These are phyloP conservation scores for Actenoides lindsayi DNA, from an alignment of 2,113 vertebrate genomes.

Conservation along the genomic window DNA sequence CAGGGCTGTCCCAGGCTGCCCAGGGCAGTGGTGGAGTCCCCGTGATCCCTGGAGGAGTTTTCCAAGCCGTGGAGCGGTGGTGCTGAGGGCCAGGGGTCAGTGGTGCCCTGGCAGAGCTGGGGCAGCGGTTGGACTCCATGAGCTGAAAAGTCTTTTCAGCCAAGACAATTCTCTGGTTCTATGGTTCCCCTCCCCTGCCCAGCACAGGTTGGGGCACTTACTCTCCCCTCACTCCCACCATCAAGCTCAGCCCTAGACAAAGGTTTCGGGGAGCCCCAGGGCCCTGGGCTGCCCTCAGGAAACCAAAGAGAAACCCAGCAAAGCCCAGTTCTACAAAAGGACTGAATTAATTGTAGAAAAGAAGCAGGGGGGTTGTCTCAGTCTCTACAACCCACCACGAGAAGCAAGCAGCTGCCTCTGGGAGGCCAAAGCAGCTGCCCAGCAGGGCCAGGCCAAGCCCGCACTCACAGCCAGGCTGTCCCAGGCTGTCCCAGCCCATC, in stretches of 20 bases:
- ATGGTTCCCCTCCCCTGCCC: neutral
- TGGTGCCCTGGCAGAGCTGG: too few species aligned
- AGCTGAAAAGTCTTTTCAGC: neutral
- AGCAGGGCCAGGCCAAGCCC: neutral
- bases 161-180: neutral
- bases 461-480: neutral
- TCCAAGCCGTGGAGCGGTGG: too few species aligned
- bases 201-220: neutral
- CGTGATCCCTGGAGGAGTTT: too few species aligned
- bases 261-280: neutral
- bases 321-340: neutral
- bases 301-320: rapidly evolving
- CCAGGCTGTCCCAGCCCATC: too few species aligned
- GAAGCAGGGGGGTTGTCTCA: neutral
- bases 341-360: neutral
- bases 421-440: neutral
- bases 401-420: neutral
- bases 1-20: too few species aligned
- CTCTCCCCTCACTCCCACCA: neutral
- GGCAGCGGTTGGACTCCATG: too few species aligned
- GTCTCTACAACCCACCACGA: rapidly evolving
- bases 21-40: too few species aligned
- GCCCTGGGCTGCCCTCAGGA: too few species aligned
- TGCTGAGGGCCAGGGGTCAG: too few species aligned
- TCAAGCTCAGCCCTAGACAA: rapidly evolving